Evolutionary conservation across 2,888 invertebrate genomes (phyloP).

Genomic region (Nomada flava): DNA sequence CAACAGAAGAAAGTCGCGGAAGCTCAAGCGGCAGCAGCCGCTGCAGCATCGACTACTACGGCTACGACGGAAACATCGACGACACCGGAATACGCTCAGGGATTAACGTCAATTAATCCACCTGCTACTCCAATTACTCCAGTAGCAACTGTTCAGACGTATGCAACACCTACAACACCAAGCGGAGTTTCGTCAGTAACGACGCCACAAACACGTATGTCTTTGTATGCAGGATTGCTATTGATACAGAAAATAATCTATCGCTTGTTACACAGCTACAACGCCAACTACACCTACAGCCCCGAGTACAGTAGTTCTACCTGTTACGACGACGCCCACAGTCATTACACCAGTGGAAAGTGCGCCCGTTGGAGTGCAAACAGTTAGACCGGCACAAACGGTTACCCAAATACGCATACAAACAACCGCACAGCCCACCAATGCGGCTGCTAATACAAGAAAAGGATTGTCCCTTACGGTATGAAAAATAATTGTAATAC

Average conservation of each 20-base stretch:
- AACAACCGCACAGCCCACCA: constrained; percentile 82
- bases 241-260: constrained; percentile 7
- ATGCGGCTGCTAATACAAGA: constrained; percentile 85
- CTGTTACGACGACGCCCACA: constrained; percentile 76
- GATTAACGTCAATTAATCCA: constrained; percentile 88
- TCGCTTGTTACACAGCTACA: constrained; percentile 68
- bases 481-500: constrained; percentile 64
- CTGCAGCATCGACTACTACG: constrained; percentile 77
- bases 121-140: constrained; percentile 82
- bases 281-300: constrained; percentile 78
- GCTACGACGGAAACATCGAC: constrained; percentile 81
- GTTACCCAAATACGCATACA: constrained; percentile 86
- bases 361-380: constrained; percentile 80
- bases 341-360: constrained; percentile 78
- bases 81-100: constrained; percentile 94
- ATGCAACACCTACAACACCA: constrained; percentile 78
- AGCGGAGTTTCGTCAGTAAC: constrained; percentile 75
- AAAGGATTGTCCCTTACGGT: constrained; percentile 90
- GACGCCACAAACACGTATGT: constrained; percentile 76
- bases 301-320: constrained; percentile 75
- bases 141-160: constrained; percentile 71
- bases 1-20: constrained; percentile 87
- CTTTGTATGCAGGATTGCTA: background rate
- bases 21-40: constrained; percentile 83
- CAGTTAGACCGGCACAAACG: constrained; percentile 83